These are phyloP conservation scores for Trichoplusia ni DNA, from an alignment of 1,140 invertebrate species.

Conservation along the genomic window DNA sequence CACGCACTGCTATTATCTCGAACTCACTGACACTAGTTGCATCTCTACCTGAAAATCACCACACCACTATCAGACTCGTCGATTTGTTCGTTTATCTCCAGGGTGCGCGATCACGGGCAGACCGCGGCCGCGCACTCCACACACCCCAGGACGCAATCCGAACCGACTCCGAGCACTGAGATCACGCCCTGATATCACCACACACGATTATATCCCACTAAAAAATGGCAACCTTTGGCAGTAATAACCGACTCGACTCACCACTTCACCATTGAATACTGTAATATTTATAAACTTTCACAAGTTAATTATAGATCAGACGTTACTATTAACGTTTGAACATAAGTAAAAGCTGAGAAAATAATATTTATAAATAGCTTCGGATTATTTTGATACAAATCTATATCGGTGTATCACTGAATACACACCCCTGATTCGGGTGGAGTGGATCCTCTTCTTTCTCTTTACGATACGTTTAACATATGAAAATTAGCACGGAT, in stretches of 20 bases:
- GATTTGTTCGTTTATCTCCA: background rate
- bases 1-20: slow-evolving; percentile 74
- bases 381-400: slow-evolving; percentile 81
- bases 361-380: slow-evolving; percentile 83
- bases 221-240: slow-evolving; percentile 80
- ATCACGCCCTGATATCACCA: slow-evolving; percentile 70
- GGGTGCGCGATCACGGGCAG: slow-evolving; percentile 13
- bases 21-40: slow-evolving; percentile 69
- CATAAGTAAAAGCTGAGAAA: slow-evolving; percentile 81
- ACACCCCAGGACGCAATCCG: slow-evolving; percentile 1
- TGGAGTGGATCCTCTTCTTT: slow-evolving; percentile 76
- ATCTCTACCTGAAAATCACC: slow-evolving; percentile 76
- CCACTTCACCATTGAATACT: slow-evolving; percentile 69
- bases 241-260: slow-evolving; percentile 64
- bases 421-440: slow-evolving; percentile 80
- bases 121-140: slow-evolving; percentile 11
- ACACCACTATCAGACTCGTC: slow-evolving; percentile 43
- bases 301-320: slow-evolving; percentile 79
- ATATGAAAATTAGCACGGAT: slow-evolving; percentile 73
- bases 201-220: slow-evolving; percentile 63
- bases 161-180: slow-evolving; percentile 37
- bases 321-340: slow-evolving; percentile 81
- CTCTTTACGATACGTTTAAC: slow-evolving; percentile 63
- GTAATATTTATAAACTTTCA: slow-evolving; percentile 82
- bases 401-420: slow-evolving; percentile 77